These are phyloP conservation scores for Zaprionus taronus DNA, from an alignment of 1,140 invertebrate species.

Conservation along the genomic window DNA sequence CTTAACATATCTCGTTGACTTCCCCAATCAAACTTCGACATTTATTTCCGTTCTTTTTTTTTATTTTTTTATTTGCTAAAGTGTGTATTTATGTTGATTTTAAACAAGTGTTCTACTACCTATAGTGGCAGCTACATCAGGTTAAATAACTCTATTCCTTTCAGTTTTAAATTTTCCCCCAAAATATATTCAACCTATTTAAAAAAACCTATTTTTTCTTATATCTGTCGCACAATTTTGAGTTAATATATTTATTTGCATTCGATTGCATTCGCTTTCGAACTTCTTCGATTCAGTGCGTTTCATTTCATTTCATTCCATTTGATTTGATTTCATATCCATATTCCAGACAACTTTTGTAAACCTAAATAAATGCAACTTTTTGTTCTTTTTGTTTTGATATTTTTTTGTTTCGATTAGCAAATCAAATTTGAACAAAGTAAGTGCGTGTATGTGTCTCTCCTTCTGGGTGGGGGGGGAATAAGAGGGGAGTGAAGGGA, in stretches of 20 bases:
- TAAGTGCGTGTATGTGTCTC: constrained; percentile 3
- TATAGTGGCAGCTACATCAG: too few relatives aligned
- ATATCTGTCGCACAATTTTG: not conserved
- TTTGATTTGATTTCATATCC: not conserved
- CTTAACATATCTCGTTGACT: too few relatives aligned
- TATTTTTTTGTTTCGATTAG: not conserved
- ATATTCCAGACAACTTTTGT: not conserved
- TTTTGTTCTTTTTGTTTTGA: not conserved
- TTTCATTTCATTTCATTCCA: not conserved
- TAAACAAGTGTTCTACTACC: too few relatives aligned
- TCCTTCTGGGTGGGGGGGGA: not conserved
- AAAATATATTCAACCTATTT: too few relatives aligned
- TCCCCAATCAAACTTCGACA: too few relatives aligned
- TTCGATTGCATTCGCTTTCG: not conserved
- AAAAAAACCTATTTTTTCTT: not conserved
- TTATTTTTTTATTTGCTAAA: too few relatives aligned
- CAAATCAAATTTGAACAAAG: constrained; percentile 6
- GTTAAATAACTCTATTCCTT: too few relatives aligned
- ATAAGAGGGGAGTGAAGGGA: not conserved
- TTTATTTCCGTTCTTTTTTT: too few relatives aligned
- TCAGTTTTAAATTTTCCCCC: too few relatives aligned
- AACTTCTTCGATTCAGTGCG: not conserved
- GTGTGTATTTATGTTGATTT: too few relatives aligned
- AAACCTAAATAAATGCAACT: constrained; percentile 11
- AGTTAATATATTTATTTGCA: not conserved